Conservation (phyloP, 2,888 invertebrate species). For the Tortricodes alternella region DNA sequence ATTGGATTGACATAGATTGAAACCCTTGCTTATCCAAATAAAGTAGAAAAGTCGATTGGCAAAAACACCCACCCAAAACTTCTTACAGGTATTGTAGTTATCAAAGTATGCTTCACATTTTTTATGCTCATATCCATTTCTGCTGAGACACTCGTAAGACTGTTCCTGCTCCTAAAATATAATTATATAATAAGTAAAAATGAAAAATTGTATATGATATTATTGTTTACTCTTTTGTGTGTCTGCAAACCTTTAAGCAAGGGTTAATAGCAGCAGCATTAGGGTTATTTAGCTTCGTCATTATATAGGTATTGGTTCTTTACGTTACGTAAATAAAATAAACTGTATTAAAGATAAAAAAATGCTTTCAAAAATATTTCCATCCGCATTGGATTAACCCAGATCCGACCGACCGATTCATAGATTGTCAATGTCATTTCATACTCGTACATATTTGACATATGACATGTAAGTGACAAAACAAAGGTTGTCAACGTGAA, state of each 20-base stretch:
- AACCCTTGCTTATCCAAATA: not conserved
- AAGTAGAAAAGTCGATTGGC: too few species aligned
- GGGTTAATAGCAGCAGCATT: conserved; percentile 67
- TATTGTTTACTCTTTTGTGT: conserved; percentile 9
- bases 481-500: too few species aligned
- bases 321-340: too few species aligned
- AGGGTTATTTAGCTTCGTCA: conserved; percentile 58
- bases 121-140: conserved; percentile 85
- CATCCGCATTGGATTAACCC: not conserved
- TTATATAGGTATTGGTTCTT: conserved; percentile 34
- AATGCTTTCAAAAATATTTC: not conserved
- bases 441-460: too few species aligned
- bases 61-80: conserved; percentile 91
- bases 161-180: conserved; percentile 86
- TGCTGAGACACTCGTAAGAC: conserved; percentile 87
- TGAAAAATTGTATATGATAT: conserved; percentile 10
- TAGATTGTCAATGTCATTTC: too few species aligned
- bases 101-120: conserved; percentile 86
- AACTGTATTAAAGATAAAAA: not conserved
- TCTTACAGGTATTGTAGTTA: conserved; percentile 90
- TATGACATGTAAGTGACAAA: too few species aligned
- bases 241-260: conserved; percentile 61
- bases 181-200: conserved; percentile 38
- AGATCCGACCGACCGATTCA: too few species aligned
- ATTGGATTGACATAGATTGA: not conserved